phyloP scores from a whole-genome alignment of 2,113 vertebrate species.

The Amblyornis subalaris region DNA sequence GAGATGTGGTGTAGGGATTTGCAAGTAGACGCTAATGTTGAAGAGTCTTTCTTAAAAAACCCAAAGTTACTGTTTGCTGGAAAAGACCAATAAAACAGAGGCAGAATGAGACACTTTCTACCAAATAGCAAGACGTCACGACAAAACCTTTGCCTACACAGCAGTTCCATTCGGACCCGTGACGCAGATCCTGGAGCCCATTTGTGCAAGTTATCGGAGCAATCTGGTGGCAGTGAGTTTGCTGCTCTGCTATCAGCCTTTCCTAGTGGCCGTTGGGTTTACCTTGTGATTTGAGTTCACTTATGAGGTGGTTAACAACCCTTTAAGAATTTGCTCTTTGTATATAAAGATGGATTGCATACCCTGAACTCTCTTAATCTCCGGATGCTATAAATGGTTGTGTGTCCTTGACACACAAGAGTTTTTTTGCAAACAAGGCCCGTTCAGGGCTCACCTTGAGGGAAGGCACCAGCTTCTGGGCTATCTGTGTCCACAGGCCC shows the following conservation, averaged over 20 bases:
- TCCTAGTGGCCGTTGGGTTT: not conserved
- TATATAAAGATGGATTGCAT: not conserved
- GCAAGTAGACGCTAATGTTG: not conserved
- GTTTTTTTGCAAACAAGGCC: not conserved
- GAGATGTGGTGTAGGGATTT: not conserved
- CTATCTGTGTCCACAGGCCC: not conserved
- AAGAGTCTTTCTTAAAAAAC: not conserved
- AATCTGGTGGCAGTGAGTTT: not conserved
- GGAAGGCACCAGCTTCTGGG: not conserved
- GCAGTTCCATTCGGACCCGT: not conserved
- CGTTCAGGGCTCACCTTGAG: not conserved
- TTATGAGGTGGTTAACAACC: not conserved
- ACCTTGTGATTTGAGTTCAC: slow-evolving; percentile 24
- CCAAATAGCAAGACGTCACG: not conserved
- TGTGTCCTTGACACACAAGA: not conserved
- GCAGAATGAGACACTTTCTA: not conserved
- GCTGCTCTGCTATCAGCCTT: slow-evolving; percentile 21
- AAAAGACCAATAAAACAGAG: not conserved
- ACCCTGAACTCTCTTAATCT: slow-evolving; percentile 4
- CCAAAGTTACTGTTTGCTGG: not conserved
- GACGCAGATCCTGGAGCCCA: not conserved
- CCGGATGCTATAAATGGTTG: not conserved
- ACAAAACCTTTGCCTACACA: not conserved
- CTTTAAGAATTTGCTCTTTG: slow-evolving; percentile 17
- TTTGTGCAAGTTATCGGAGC: not conserved